Evolutionary conservation across 2,888 invertebrate species (phyloP), one percentile per base, ranked within the genome.

Genomic region (Sphaerophoria taeniata): DNA sequence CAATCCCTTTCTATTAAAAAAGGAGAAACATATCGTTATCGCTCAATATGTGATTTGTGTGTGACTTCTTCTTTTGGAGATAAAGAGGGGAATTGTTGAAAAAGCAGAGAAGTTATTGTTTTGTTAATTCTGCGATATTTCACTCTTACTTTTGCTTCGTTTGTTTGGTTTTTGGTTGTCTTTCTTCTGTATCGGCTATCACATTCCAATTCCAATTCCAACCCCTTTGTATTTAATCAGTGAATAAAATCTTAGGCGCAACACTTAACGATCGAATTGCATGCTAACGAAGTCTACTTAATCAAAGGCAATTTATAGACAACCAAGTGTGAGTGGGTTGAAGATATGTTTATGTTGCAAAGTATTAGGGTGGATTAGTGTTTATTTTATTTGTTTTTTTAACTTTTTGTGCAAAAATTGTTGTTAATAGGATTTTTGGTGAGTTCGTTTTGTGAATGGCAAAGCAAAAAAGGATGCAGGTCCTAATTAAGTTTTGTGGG

Each of bases 191-290:
- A 24, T 24, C 24, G 24, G 24, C 24, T 14, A 34, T 33, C 55
- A 16, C 39, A 58, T 60, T 60, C 60, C 60, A 60, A 49, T 16
- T 49, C 49, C 16, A 49, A 6, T 16, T 3, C 12, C 47, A 14
- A 49, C 49, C 24, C 53, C 53, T 39, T 55, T 34, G 9, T 39
- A 39, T 67, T 16, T 72, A 80, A 76, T 80, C 74, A 80, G 63
- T 51, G 36, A 76, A 85, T 81, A 39, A 76, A 85, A 85, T 77
- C 85, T 85, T 80, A 85, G 85, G 85, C 85, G 81, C 85, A 81
- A 85, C 85, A 85, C 85, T 85, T 85, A 85, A 85, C 85, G 85
- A 85, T 81, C 73, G 85, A 80, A 85, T 85, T 85, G 85, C 85
- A 85, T 85, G 85, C 81, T 85, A 85, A 85, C 81, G 77, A 85